A percentile compares a stretch with the other conserved stretches of the same genome.
Evolutionary conservation across 2,888 invertebrate species (phyloP).

Genomic region (Troides oblongomaculatus): DNA sequence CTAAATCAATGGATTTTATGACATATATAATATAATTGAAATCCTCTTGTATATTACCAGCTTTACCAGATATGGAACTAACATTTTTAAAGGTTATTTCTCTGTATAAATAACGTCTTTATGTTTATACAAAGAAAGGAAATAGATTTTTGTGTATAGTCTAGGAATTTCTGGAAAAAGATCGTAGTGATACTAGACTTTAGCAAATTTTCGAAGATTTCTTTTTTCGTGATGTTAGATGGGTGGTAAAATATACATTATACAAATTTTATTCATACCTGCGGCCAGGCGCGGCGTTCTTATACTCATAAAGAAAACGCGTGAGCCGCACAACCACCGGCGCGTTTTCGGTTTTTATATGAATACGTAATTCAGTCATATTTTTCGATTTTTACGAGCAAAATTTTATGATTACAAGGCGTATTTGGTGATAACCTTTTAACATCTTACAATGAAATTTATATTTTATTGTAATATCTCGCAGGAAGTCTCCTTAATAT

Average conservation of each 20-base stretch:
- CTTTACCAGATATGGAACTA: no score
- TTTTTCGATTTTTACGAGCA: conserved; percentile 13
- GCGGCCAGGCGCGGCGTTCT: conserved; percentile 9
- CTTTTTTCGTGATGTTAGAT: conserved; percentile 33
- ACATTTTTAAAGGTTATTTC: no score
- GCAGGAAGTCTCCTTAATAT: not conserved
- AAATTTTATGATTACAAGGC: conserved; percentile 3
- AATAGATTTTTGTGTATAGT: no score
- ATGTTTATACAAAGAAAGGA: no score
- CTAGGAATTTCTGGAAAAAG: not conserved
- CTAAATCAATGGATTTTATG: no score
- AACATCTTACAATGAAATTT: not conserved
- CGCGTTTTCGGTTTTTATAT: conserved; percentile 15
- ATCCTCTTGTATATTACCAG: no score
- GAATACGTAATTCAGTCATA: conserved; percentile 23
- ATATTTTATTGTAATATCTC: not conserved
- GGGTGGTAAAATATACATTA: conserved; percentile 35
- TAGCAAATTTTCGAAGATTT: not conserved
- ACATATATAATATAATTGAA: no score
- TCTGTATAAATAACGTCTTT: no score
- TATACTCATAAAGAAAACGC: conserved; percentile 21
- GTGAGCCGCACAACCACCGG: conserved; percentile 10
- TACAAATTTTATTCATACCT: conserved; percentile 32
- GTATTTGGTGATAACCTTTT: conserved; percentile 1
- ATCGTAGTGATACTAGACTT: not conserved